Evolutionary conservation across 2,113 vertebrate species (phyloP).

Genomic region (Tinamus guttatus): DNA sequence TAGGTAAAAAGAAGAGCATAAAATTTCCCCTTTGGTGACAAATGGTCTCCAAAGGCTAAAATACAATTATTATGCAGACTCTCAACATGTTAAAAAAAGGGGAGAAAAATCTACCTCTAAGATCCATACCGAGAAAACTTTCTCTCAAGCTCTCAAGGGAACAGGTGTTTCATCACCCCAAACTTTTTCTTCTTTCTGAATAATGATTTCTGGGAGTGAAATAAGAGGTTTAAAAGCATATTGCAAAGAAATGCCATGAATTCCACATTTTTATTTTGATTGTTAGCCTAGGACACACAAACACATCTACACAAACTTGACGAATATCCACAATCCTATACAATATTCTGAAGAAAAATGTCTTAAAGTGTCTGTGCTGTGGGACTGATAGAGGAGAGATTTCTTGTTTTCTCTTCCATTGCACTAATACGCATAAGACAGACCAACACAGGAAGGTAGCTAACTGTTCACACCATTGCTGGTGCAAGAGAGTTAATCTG

Average conservation of each 20-base stretch:
- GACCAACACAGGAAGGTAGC: not conserved
- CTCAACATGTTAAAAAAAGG: conserved; percentile 30
- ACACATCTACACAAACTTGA: not conserved
- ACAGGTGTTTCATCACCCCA: conserved; percentile 7
- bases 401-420: not conserved
- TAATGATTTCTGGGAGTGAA: conserved; percentile 14
- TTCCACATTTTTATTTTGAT: conserved; percentile 12
- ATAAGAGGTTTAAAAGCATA: not conserved
- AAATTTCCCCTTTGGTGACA: conserved; percentile 54
- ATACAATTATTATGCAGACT: conserved; percentile 56
- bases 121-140: conserved; percentile 24
- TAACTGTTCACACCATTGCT: not conserved
- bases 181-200: conserved; percentile 44
- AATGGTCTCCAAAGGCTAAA: conserved; percentile 45
- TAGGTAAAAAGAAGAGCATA: conserved; percentile 62
- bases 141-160: conserved; percentile 1
- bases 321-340: not conserved
- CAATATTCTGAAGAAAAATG: conserved; percentile 17
- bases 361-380: not conserved
- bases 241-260: not conserved
- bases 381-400: not conserved
- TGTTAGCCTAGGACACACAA: not conserved
- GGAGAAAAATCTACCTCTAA: conserved; percentile 47
- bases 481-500: not conserved
- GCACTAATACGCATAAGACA: not conserved